Evolutionary conservation across 2,113 vertebrate genomes (phyloP).

Genomic region (Okapia johnstoni): DNA sequence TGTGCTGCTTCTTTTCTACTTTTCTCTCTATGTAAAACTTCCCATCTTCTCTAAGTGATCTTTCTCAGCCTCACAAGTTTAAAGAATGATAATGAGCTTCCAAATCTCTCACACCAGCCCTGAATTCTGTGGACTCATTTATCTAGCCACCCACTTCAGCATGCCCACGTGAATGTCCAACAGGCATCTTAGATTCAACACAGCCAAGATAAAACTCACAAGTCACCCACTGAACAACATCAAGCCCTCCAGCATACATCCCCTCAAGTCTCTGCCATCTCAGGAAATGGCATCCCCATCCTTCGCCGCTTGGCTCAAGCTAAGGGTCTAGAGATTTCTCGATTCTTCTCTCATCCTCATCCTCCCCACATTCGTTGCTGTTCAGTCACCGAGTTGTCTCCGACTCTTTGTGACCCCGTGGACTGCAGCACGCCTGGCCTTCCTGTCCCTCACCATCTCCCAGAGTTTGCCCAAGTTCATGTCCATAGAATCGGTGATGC

Average conservation of each 20-base stretch:
- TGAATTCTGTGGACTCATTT: neutral
- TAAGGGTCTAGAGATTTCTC: neutral
- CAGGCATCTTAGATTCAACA: neutral
- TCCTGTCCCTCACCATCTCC: neutral
- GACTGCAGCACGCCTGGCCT: neutral
- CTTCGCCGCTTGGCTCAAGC: neutral
- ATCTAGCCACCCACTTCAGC: too few species aligned
- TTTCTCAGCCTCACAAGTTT: neutral
- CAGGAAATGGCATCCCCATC: neutral
- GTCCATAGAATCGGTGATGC: neutral
- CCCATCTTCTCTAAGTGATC: neutral
- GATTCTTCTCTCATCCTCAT: neutral
- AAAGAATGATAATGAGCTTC: neutral
- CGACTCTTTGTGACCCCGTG: neutral
- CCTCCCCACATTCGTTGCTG: neutral
- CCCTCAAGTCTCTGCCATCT: too few species aligned
- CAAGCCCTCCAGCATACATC: neutral
- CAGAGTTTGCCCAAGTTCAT: neutral
- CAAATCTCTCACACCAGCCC: neutral
- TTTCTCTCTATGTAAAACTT: neutral
- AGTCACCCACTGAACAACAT: neutral
- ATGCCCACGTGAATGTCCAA: fast-evolving
- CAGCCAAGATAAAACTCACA: fast-evolving
- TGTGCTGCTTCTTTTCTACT: neutral
- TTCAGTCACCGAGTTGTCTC: neutral